Base-by-base conservation (phyloP, 2,888 invertebrate species). In the Myopa tessellatipennis region DNA sequence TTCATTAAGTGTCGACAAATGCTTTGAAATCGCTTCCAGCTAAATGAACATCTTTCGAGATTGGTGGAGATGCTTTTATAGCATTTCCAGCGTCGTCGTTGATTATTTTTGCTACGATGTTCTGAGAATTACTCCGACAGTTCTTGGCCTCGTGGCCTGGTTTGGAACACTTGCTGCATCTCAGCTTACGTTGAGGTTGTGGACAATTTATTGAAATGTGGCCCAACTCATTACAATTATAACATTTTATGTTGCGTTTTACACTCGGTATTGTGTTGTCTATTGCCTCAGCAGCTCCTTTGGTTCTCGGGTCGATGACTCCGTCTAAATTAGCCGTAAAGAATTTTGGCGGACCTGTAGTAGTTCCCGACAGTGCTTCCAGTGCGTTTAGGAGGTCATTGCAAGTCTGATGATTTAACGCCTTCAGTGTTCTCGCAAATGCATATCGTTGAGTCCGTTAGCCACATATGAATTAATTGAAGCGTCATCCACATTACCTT, bases 391-490 rank as follows among this genome's bases (percentile, higher is more conserved):
- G 26, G 34, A 70, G 55, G 10, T 70, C 70, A 18, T 52, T 70
- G 26, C 70, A 70, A 4, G 70, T 52, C 45, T 50, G 34, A 18
- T 52, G 50, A 70, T 70, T 52, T 8, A 70, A 26, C 10, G 70
- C 70, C 16, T 18, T 34, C 36, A 70, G 26, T 16, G 52, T 70
- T 52, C 18, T 52, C 12, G 26, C 55, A 71, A 14, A n/a, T 71
- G 50, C 18, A 12, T 14, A 26, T 61, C 45, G 38, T 70, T 61
- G 10, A 71, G 18, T 10, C 71, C 76, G 26, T 68, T 69, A 26
- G 26, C 26, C 12, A 77, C 70, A 63, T 74, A 74, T 12, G 77
- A 52, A 45, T 68, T 77, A 61, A 77, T 69, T 38, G 70, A 68
- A 3, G 34, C 16, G 58, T 77, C 70, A 61, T 73, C 77, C 12